These are phyloP conservation scores for Pterophyllum scalare DNA, from an alignment of 2,113 vertebrate species.

Conservation along the genomic window DNA sequence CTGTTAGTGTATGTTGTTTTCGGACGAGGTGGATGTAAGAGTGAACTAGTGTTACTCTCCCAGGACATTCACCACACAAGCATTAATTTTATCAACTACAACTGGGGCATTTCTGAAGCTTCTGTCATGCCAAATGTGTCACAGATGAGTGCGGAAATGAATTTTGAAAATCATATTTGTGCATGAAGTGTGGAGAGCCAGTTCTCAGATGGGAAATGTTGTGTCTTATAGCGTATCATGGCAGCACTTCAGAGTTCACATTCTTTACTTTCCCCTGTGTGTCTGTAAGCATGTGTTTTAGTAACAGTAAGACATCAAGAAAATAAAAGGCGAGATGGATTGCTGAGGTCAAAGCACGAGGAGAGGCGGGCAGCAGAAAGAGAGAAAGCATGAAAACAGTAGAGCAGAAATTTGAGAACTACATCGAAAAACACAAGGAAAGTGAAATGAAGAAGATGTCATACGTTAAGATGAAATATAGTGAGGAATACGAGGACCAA, in stretches of 20 bases:
- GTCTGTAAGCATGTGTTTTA: constrained; percentile 8
- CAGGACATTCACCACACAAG: not conserved
- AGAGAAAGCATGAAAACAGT: constrained; percentile 35
- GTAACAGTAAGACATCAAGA: constrained; percentile 34
- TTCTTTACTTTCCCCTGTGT: constrained; percentile 16
- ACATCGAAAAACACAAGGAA: constrained; percentile 9
- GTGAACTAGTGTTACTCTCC: constrained; percentile 5
- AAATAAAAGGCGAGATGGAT: constrained; percentile 52
- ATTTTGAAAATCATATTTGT: not conserved
- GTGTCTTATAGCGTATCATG: not conserved
- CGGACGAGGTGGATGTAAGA: constrained; percentile 28
- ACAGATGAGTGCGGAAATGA: not conserved
- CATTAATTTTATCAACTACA: not conserved
- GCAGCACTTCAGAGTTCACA: constrained; percentile 8
- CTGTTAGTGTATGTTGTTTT: constrained; percentile 43
- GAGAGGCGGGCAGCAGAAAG: constrained; percentile 3
- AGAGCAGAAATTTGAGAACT: constrained; percentile 17
- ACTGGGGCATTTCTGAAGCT: not conserved
- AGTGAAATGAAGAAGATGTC: not conserved
- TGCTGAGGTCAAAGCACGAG: constrained; percentile 21
- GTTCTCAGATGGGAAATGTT: not conserved
- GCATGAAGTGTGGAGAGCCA: not conserved
- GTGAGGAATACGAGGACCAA: not conserved
- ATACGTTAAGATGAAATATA: not conserved
- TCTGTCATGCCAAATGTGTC: not conserved